These are phyloP conservation scores for Tenthredo mesomela DNA, from an alignment of 2,888 invertebrate species.

Conservation along the genomic window DNA sequence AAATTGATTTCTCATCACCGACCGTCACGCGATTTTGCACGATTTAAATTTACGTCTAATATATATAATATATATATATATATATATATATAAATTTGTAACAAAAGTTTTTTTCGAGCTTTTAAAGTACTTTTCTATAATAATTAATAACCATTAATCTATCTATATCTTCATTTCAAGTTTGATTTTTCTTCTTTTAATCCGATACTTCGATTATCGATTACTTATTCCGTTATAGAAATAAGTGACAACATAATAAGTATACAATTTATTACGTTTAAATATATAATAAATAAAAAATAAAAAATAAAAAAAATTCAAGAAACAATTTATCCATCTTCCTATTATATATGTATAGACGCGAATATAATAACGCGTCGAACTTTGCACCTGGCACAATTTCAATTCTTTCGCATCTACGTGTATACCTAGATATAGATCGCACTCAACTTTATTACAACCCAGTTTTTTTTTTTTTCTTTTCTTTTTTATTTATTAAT, in stretches of 20 bases:
- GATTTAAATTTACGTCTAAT: background rate
- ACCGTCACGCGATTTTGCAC: background rate
- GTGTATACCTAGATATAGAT: no score
- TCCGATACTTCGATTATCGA: background rate
- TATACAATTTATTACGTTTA: background rate
- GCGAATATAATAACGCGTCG: background rate
- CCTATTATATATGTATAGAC: background rate
- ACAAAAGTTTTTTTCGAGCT: background rate
- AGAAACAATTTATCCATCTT: background rate
- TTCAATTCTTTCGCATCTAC: no score
- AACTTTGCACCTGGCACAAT: background rate
- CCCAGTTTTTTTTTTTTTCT: background rate
- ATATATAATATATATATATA: conserved; percentile 13
- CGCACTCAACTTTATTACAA: background rate
- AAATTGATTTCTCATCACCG: conserved; percentile 1
- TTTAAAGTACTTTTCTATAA: background rate
- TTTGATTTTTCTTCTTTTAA: background rate
- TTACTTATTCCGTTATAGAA: background rate
- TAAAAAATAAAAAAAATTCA: background rate
- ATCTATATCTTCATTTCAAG: background rate
- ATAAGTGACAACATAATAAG: background rate
- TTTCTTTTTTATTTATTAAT: no score
- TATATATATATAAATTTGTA: conserved; percentile 34
- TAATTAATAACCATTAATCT: no score
- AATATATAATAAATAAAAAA: background rate